Conservation (phyloP, 2,113 vertebrate species). For the Procavia capensis region DNA sequence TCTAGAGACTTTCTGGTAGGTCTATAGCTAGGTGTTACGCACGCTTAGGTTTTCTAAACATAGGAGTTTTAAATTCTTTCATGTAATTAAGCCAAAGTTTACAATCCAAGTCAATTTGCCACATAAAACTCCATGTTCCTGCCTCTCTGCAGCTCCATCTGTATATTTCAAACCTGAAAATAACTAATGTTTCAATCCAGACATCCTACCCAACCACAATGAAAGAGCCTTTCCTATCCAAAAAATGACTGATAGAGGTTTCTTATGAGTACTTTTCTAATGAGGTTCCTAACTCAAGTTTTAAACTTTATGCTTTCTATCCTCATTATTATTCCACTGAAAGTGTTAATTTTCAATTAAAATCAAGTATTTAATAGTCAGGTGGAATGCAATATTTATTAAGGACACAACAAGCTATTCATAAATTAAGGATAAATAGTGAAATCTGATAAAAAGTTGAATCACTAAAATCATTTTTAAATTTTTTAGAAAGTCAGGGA, state of each 20-base stretch:
- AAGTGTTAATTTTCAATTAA: constrained; percentile 21
- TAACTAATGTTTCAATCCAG: not conserved
- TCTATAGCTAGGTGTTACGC: not conserved
- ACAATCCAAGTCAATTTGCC: too few species aligned
- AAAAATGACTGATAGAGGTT: not conserved
- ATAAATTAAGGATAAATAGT: constrained; percentile 19
- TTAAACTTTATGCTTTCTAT: constrained; percentile 2
- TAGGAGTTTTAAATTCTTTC: too few species aligned
- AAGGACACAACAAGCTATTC: not conserved
- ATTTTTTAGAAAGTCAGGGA: not conserved
- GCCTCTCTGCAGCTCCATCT: too few species aligned
- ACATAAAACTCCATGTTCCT: too few species aligned
- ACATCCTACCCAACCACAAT: not conserved
- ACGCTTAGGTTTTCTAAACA: not conserved
- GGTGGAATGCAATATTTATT: not conserved
- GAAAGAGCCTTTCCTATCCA: not conserved
- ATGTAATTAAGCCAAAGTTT: too few species aligned
- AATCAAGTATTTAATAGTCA: constrained; percentile 25
- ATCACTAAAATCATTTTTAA: not conserved
- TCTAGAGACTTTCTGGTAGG: too few species aligned
- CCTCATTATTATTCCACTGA: not conserved
- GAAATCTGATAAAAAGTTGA: not conserved
- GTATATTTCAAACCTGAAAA: constrained; percentile 16
- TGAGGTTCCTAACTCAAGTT: not conserved
- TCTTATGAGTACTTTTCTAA: constrained; percentile 13